Base-by-base conservation (phyloP, 2,888 invertebrate species). In the Beris morrisii region DNA sequence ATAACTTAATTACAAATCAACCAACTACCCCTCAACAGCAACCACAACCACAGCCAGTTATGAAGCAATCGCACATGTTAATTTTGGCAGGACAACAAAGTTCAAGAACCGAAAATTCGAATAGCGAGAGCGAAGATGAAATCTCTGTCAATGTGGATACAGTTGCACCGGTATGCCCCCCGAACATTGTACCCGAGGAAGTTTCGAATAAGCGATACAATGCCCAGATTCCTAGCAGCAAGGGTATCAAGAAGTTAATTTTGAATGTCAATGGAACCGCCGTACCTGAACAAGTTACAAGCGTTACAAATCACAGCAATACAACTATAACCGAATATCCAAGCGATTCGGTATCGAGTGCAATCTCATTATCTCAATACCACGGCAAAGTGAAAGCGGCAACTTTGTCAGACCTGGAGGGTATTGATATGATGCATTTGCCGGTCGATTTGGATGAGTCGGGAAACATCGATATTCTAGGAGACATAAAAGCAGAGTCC, bases 351-450 rank as follows among this genome's bases (percentile, higher is more conserved):
- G 28, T 46, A 5, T 4, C 56, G n/a, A 56, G 46, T 57, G 11
- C 50, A 4, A 52, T 59, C 2, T 11, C 59, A 4, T 54, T 67
- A 12, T 54, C 67, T 11, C 68, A 68, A 22, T 68, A 69, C 65
- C 64, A 67, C 46, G 67, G 69, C 15, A 70, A 69, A 45, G 54
- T 68, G n/a, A 77, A 78, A 11, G 81, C 81, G 1, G 81, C 80
- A 11, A 80, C 81, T 56, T 74, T 81, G 22, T 80, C 82, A 4
- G 86, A 87, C 74, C 75, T 87, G 30, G 86, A 86, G 67, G 84
- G 84, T 13, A 85, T 87, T 61, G 90, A 91, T 72, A 90, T 91
- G 87, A 90, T 90, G 89, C 88, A 88, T 68, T 78, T 91, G 59
- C 90, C 90, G 0, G 87, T 91, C 65, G 90, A 90, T 76, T 78